Base-by-base conservation (phyloP, 1,140 invertebrate genomes). In the Lasioglossum albipes region DNA sequence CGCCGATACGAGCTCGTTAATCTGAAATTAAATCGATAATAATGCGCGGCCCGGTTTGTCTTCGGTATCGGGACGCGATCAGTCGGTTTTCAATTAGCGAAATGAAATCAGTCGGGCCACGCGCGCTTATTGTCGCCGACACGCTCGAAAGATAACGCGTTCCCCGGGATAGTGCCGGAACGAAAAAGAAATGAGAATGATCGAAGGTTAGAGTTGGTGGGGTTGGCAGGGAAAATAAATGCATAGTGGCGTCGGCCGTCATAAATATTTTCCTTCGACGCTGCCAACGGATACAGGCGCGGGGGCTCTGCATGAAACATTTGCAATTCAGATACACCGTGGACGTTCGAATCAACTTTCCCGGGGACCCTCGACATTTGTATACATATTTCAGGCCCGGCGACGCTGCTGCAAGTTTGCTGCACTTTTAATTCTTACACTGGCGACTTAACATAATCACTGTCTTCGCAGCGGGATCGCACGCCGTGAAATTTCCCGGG, bases 81-180 rank as follows among this genome's bases (percentile, higher is more conserved):
- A 36, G 77, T 74, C 62, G 65, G 49, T 62, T 79, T 79, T 73
- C 77, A 79, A 79, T 79, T 79, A 79, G 42, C 70, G 77, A 57
- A 74, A 79, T 73, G 70, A 79, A 79, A 73, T 74, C 45, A 65
- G 49, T 64, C 31, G 61, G 36, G 1, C 18, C 13, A 49, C 18
- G 36, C 41, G 57, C 42, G 9, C 59, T 31, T 61, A 54, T 42
- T 57, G 70, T 62, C 45, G 16, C 20, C 16, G 61, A 66, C 70
- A 52, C 22, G n/a, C 22, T 49, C 45, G 70, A 59, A n/a, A 59
- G 57, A 59, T 59, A n/a, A 59, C 18, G 20, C 7, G 7, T 0
- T 20, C 7, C 6, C 5, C 18, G 57, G 57, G 5, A 1, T 20
- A n/a, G n/a, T 1, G 57, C 5, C 6, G 5, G 0, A 2, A 20